Evolutionary conservation across 2,888 invertebrate species (phyloP), one percentile per base, ranked within the genome.

Genomic region (Myopa testacea): DNA sequence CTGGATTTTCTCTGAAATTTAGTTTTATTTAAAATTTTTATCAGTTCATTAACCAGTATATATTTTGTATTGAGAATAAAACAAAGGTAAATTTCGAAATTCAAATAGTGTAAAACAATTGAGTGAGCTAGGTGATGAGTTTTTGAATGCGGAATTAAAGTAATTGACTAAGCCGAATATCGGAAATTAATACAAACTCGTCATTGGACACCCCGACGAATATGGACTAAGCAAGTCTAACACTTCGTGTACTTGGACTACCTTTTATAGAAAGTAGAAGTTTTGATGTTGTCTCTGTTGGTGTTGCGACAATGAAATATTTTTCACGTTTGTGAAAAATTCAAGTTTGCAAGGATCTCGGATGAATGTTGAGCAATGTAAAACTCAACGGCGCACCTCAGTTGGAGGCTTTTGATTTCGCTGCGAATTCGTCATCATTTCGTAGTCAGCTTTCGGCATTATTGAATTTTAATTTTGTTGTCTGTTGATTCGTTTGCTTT

Each of bases 221-320:
- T 60, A 75, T 60, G 75, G 69, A 65, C 10, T 40, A 58, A 55
- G 55, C 55, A 75, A 67, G 74, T 65, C 38, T 69, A n/a, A 58
- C 65, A 80, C 62, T 77, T 79, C 80, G 80, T 77, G 77, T 76
- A 78, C 77, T 73, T 78, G 73, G 45, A 69, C 58, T 69, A 26
- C 69, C 75, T 75, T 75, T 75, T 75, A 69, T 75, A 69, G 75
- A 58, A 75, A 75, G 45, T 40, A 75, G 60, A 58, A 75, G 75
- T 69, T 68, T 75, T 60, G 19, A 12, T 58, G 67, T 75, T 55
- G 14, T 60, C 45, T 69, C 58, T 70, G 26, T 12, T 14, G n/a
- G 26, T 58, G n/a, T 26, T 45, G 34, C 71, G 55, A 60, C 50
- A 52, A 52, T 52, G 69, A 69, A 69, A n/a, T 63, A 63, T 63